A percentile compares a stretch with the other conserved stretches of the same genome.
Evolutionary conservation across 35 echinoderm and acorn worm genomes (phyloP).

Genomic region (Apostichopus japonicus): DNA sequence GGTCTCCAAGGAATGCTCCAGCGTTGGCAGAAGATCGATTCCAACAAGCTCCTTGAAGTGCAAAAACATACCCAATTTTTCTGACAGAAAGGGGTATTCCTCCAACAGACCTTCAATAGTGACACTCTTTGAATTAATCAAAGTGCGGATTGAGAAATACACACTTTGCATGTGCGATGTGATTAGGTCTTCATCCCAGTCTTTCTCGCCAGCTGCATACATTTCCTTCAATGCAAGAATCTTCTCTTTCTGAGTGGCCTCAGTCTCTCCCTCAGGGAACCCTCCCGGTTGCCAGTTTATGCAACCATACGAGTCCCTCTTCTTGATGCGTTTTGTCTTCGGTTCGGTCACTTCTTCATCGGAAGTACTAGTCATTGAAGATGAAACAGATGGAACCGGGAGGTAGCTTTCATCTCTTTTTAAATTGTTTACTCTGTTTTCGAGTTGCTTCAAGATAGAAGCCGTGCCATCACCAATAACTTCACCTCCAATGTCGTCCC

Average conservation of each 20-base stretch:
- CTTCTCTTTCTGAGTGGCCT: conserved; percentile 1
- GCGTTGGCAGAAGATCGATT: background rate
- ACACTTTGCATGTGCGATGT: background rate
- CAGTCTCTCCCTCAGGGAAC: background rate
- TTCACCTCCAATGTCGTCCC: background rate
- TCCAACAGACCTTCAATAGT: background rate
- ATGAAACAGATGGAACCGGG: background rate
- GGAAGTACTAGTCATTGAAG: background rate
- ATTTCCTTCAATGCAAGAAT: background rate
- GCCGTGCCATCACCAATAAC: background rate
- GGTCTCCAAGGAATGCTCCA: background rate
- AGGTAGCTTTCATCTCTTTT: background rate
- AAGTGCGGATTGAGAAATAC: conserved; percentile 13
- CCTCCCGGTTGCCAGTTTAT: background rate
- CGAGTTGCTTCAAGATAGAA: background rate
- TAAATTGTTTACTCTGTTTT: background rate
- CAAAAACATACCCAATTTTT: background rate
- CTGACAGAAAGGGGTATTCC: background rate
- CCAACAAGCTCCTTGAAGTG: conserved; percentile 9
- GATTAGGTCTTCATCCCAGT: conserved; percentile 10
- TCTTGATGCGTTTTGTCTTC: background rate
- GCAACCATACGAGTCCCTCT: background rate
- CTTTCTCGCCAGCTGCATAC: background rate
- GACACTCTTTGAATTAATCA: conserved; percentile 12
- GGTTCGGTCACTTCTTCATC: background rate